Conservation (phyloP, 2,888 invertebrate genomes). For the Lepidochitona cinerea region DNA sequence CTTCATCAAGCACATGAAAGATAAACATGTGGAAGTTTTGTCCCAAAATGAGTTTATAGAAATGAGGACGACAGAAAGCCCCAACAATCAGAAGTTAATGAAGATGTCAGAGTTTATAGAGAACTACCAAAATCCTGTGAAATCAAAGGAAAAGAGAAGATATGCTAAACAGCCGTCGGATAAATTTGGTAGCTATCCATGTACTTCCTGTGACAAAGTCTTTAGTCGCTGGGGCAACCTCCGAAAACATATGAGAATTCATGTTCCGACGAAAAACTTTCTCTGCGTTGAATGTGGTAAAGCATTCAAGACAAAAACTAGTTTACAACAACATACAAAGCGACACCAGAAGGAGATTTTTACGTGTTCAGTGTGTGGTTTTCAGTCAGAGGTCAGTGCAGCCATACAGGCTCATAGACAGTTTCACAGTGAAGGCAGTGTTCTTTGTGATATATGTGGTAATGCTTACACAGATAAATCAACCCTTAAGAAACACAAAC, state of each 20-base stretch:
- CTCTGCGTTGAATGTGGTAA: constrained; percentile 64
- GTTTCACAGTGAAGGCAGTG: constrained; percentile 59
- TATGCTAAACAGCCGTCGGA: constrained; percentile 44
- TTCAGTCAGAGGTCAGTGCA: constrained; percentile 54
- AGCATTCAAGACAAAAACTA: constrained; percentile 57
- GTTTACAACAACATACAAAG: constrained; percentile 53
- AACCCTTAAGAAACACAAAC: constrained; percentile 62
- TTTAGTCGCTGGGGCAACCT: constrained; percentile 58
- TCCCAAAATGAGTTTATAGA: constrained; percentile 34
- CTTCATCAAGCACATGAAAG: constrained; percentile 54
- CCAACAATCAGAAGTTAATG: constrained; percentile 44
- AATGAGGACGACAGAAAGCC: constrained; percentile 19
- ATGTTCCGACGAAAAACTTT: constrained; percentile 48
- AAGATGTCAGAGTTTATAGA: constrained; percentile 54
- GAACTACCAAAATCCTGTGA: constrained; percentile 17
- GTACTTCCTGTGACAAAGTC: constrained; percentile 56
- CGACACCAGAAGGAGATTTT: constrained; percentile 52
- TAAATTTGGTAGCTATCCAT: constrained; percentile 50
- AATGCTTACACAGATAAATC: constrained; percentile 63
- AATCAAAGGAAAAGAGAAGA: constrained; percentile 5
- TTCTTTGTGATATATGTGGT: constrained; percentile 65
- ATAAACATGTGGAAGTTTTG: constrained; percentile 49
- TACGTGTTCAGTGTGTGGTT: constrained; percentile 63
- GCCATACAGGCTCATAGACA: constrained; percentile 65
- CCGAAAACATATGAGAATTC: constrained; percentile 50